Conservation (phyloP, 2,888 invertebrate species). For the Parnassius mnemosyne region DNA sequence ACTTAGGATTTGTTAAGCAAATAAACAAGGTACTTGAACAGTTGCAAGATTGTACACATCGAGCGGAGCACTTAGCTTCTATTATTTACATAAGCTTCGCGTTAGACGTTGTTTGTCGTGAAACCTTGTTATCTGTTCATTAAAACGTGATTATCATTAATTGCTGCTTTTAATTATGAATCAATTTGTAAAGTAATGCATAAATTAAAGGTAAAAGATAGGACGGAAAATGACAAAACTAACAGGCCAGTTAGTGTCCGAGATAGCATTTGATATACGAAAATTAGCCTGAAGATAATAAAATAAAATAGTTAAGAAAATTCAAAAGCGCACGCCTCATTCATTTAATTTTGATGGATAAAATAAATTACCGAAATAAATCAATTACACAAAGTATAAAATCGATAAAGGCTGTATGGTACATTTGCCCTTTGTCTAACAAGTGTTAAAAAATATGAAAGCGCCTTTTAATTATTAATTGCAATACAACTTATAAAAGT, state of each 20-base stretch:
- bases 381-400: too few relatives aligned
- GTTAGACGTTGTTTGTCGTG: constrained; percentile 15
- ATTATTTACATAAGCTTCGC: constrained; percentile 21
- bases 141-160: constrained; percentile 4
- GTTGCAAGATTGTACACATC: constrained; percentile 13
- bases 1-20: too few relatives aligned
- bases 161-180: neutral
- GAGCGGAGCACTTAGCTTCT: constrained; percentile 10
- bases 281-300: neutral
- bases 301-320: neutral
- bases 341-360: too few relatives aligned
- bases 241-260: neutral
- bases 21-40: too few relatives aligned
- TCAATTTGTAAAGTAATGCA: neutral
- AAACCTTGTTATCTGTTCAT: constrained; percentile 22
- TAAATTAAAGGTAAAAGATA: neutral
- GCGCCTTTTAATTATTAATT: too few relatives aligned
- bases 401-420: too few relatives aligned
- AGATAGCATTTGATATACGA: neutral
- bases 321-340: too few relatives aligned
- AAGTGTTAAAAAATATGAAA: too few relatives aligned
- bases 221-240: neutral
- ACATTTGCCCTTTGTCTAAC: too few relatives aligned
- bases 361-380: too few relatives aligned
- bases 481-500: too few relatives aligned